Base-by-base conservation (phyloP, 1,140 invertebrate genomes). In the Lethrus apterus region DNA sequence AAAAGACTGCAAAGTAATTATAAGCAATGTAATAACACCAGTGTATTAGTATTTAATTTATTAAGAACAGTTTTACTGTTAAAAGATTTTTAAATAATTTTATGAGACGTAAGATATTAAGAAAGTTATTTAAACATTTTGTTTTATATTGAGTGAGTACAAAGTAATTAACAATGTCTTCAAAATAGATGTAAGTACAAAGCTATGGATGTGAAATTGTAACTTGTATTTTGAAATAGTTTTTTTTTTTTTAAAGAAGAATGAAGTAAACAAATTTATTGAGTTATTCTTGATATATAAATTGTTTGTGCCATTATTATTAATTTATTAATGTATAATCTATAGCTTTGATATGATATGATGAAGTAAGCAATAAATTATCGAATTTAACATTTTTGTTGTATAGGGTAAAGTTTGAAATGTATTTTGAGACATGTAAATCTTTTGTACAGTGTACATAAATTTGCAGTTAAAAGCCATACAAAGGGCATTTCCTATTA, bases 21-120 rank as follows among this genome's bases (percentile, higher is more conserved):
- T 52, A 49, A 55, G 38, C 40, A 42, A 46, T 42, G 44, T 44
- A 40, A 29, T 20, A 55, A 55, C 53, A 55, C 53, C 50, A 49
- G 50, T 51, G 49, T 44, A 51, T 43, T 46, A 17, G 11, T 21
- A 42, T 8, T 5, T 26, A n/a, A 26, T 7, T 7, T 7, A 26
- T n/a, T 7, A 26, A n/a, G n/a, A 26, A 26, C 5, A 26, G 5
- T n/a, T 26, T n/a, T 26, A 26, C 5, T n/a, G n/a, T n/a, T n/a
- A 26, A 26, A 7, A 26, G 5, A 26, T 26, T 26, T 26, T 7
- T 7, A 26, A 7, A 26, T 26, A 26, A 26, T 7, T 26, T 26
- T 26, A 7, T 26, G 5, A 7, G n/a, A n/a, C 23, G 23, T 26
- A 26, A 5, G n/a, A 7, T 26, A n/a, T 26, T 7, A 26, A 26